Evolutionary conservation across 2,113 vertebrate genomes (phyloP).

Genomic region (Cryptotis parvus): DNA sequence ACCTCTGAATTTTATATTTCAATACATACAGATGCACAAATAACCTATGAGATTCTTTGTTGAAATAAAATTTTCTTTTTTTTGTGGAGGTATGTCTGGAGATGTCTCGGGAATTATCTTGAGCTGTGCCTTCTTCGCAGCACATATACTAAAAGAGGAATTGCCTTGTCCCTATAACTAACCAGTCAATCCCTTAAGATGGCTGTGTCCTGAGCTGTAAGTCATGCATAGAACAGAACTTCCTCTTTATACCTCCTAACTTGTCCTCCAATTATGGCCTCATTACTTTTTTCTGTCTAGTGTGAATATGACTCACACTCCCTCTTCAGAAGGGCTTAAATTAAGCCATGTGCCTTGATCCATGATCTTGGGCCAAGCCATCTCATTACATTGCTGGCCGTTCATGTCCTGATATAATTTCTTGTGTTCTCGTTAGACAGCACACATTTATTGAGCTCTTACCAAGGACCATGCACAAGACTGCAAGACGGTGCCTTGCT

Average conservation of each 20-base stretch:
- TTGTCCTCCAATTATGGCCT: background rate
- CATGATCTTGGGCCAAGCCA: background rate
- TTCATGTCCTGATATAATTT: background rate
- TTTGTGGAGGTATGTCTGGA: background rate
- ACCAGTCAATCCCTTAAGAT: background rate
- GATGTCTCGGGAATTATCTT: background rate
- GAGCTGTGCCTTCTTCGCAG: too few relatives aligned
- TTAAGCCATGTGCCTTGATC: background rate
- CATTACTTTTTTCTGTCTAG: background rate
- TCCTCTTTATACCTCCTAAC: background rate
- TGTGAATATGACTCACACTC: background rate
- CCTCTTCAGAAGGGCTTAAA: background rate
- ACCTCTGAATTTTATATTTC: background rate
- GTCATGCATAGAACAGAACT: background rate
- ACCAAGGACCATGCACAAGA: background rate
- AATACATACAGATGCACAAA: background rate
- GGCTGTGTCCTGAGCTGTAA: background rate
- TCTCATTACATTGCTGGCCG: background rate
- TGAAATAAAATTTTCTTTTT: constrained; percentile 6
- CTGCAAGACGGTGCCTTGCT: background rate
- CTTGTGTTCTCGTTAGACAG: background rate
- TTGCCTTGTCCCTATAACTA: background rate
- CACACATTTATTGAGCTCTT: background rate
- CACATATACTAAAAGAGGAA: too few relatives aligned
- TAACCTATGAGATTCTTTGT: background rate